Conservation (phyloP, 2,888 invertebrate species). For the Nemapogon koenigi region DNA sequence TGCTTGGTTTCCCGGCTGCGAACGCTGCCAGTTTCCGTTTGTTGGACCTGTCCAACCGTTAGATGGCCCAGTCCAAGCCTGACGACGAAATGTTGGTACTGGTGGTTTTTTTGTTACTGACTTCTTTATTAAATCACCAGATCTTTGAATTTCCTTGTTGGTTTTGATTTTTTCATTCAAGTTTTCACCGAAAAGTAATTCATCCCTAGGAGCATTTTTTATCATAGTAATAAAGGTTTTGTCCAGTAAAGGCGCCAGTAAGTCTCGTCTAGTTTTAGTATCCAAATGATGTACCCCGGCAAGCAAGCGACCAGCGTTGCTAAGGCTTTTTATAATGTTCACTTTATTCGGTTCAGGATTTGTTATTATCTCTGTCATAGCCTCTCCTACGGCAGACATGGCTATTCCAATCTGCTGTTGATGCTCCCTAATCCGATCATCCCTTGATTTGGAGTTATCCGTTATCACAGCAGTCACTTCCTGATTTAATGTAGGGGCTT, state of each 20-base stretch:
- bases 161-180: background rate
- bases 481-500: constrained; percentile 1
- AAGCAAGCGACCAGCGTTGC: background rate
- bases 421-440: background rate
- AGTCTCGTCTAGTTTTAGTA: background rate
- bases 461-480: constrained; percentile 2
- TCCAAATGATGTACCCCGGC: background rate
- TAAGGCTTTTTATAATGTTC: too few species aligned
- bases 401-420: constrained; percentile 6
- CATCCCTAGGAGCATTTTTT: background rate
- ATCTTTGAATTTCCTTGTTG: background rate
- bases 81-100: background rate
- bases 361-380: constrained; percentile 3
- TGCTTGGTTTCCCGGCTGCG: background rate
- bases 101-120: background rate
- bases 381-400: constrained; percentile 2
- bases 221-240: background rate
- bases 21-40: background rate
- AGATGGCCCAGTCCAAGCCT: background rate
- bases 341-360: too few species aligned
- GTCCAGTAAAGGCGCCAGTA: background rate
- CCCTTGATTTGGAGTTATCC: constrained; percentile 2
- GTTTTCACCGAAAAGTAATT: background rate
- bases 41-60: background rate
- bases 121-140: background rate